These are phyloP conservation scores for Pammene fasciana DNA, from an alignment of 2,888 invertebrate genomes.

Conservation along the genomic window DNA sequence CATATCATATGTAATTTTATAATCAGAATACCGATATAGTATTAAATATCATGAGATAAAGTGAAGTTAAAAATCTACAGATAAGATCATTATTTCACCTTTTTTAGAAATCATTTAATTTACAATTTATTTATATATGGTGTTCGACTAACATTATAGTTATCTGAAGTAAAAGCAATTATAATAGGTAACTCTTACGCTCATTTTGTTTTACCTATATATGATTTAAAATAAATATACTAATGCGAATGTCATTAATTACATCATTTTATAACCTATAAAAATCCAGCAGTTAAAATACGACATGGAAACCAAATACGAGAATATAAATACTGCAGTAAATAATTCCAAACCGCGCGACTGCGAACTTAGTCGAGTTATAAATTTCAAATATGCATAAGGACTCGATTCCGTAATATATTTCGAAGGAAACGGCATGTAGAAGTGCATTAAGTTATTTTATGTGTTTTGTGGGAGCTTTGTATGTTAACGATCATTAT, in stretches of 20 bases:
- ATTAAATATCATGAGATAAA: too few species aligned
- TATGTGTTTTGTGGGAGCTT: not conserved
- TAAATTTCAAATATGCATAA: slow-evolving; percentile 29
- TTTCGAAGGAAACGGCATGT: not conserved
- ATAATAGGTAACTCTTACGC: too few species aligned
- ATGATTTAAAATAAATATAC: too few species aligned
- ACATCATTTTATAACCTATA: not conserved
- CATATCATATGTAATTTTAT: too few species aligned
- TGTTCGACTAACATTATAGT: too few species aligned
- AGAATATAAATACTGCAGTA: slow-evolving; percentile 11
- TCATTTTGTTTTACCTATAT: too few species aligned
- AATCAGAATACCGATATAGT: too few species aligned
- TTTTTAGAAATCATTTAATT: too few species aligned
- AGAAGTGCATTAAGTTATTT: slow-evolving; percentile 8
- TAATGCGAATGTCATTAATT: not conserved
- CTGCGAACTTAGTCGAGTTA: slow-evolving; percentile 17
- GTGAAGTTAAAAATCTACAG: too few species aligned
- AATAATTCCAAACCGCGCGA: slow-evolving; percentile 19
- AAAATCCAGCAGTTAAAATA: slow-evolving; percentile 8
- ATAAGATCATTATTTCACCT: too few species aligned
- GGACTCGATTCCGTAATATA: slow-evolving; percentile 14
- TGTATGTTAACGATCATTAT: not conserved
- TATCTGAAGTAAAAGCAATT: too few species aligned
- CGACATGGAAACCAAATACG: slow-evolving; percentile 4
- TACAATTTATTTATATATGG: too few species aligned